A percentile compares a stretch with the other conserved stretches of the same genome.
phyloP scores from a whole-genome alignment of 2,797 vertebrate species.

The Tapirus indicus region DNA sequence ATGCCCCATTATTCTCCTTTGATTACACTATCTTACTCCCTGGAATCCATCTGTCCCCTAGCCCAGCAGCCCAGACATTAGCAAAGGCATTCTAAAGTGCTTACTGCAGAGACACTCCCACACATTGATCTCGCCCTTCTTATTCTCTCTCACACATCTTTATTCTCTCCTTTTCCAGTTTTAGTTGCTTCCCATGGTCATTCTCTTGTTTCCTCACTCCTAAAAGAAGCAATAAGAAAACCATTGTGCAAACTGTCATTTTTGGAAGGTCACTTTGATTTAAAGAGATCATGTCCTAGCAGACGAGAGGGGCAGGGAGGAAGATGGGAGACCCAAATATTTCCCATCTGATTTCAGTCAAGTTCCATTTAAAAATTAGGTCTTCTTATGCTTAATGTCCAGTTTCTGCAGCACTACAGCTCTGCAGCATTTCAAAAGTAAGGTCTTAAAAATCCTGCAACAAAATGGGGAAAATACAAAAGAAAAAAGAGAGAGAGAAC shows the following conservation, averaged over 20 bases:
- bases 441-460: neutral
- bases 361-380: neutral
- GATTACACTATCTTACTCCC: neutral
- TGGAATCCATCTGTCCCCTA: neutral
- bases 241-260: neutral
- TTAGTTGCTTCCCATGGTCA: neutral
- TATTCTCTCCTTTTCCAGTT: neutral
- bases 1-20: neutral
- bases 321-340: neutral
- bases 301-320: neutral
- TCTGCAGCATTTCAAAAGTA: constrained; percentile 32
- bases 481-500: too few species aligned
- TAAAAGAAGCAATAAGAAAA: neutral
- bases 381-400: neutral
- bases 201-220: neutral
- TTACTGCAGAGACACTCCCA: too few species aligned
- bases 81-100: neutral
- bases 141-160: neutral
- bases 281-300: neutral
- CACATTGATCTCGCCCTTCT: neutral
- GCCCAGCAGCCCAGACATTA: neutral
- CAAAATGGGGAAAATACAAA: neutral
- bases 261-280: neutral
- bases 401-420: neutral
- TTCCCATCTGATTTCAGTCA: neutral